Percentiles rank a stretch among this genome's conserved stretches.
phyloP scores from a whole-genome alignment of 2,113 vertebrate genomes.

The Nerophis lumbriciformis region DNA sequence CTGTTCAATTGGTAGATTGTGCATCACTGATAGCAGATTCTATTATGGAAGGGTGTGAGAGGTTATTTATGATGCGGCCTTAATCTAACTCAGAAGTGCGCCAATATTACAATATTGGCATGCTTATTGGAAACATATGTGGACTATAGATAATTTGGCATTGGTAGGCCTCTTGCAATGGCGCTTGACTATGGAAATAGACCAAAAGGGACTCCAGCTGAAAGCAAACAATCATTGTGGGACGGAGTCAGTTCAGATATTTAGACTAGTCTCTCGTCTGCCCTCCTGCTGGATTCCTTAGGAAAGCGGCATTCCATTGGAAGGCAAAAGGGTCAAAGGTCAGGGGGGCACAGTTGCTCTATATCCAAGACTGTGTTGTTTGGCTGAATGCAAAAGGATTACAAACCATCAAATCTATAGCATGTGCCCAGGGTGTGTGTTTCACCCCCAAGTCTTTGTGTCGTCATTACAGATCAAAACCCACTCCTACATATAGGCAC shows the following conservation, averaged over 20 bases:
- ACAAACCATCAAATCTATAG: not conserved
- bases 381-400: not conserved
- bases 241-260: slow-evolving; percentile 24
- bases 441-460: not conserved
- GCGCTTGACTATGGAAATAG: slow-evolving; percentile 41
- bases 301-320: slow-evolving; percentile 28
- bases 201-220: slow-evolving; percentile 51
- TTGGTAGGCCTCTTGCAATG: slow-evolving; percentile 55
- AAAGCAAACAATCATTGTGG: slow-evolving; percentile 22
- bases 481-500: slow-evolving; percentile 16
- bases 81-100: not conserved
- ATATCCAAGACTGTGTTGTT: not conserved
- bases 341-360: slow-evolving; percentile 4
- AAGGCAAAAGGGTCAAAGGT: slow-evolving; percentile 33
- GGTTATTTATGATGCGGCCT: not conserved
- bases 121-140: slow-evolving; percentile 37
- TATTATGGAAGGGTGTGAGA: not conserved
- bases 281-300: slow-evolving; percentile 41
- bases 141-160: slow-evolving; percentile 45
- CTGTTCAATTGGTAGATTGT: not conserved
- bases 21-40: not conserved
- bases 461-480: not conserved
- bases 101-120: not conserved
- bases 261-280: slow-evolving; percentile 1
- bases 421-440: not conserved